Percentiles rank a stretch among this genome's conserved stretches.
phyloP scores from a whole-genome alignment of 2,888 invertebrate genomes.

The Apamea anceps region DNA sequence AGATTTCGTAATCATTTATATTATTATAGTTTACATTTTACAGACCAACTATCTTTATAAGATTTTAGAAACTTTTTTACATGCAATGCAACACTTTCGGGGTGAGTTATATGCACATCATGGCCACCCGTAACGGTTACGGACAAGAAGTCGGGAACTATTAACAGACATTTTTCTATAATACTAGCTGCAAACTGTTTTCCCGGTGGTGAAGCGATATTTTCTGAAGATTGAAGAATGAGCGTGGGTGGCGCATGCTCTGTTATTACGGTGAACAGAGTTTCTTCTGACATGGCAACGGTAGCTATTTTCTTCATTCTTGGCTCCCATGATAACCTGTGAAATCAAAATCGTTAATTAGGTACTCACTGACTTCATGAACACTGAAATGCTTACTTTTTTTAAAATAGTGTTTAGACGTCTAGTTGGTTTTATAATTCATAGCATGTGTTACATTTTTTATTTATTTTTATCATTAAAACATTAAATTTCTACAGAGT shows the following conservation, averaged over 20 bases:
- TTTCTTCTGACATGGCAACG: constrained; percentile 72
- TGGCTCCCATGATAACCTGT: constrained; percentile 79
- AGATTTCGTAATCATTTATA: constrained; percentile 13
- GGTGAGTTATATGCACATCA: constrained; percentile 47
- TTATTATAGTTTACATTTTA: constrained; percentile 67
- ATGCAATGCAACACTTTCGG: constrained; percentile 34
- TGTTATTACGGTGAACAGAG: constrained; percentile 67
- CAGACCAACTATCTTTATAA: constrained; percentile 10
- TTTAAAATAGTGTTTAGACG: background rate
- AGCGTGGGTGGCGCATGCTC: constrained; percentile 75
- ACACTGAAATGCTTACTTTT: background rate
- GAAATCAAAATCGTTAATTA: background rate
- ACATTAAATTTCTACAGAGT: background rate
- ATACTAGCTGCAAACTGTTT: constrained; percentile 68
- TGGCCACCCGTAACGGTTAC: constrained; percentile 41
- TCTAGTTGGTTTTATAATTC: background rate
- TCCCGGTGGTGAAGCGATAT: constrained; percentile 43
- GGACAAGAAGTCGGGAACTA: constrained; percentile 66
- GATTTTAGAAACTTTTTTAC: constrained; percentile 49
- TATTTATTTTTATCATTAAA: too few relatives aligned
- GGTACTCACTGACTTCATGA: background rate
- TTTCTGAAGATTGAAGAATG: constrained; percentile 70
- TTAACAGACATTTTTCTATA: constrained; percentile 68
- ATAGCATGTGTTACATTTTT: background rate
- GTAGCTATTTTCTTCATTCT: constrained; percentile 74